Evolutionary conservation across 1,140 invertebrate genomes (phyloP), one percentile per base, ranked within the genome.

Genomic region (Schlechtendalia chinensis): DNA sequence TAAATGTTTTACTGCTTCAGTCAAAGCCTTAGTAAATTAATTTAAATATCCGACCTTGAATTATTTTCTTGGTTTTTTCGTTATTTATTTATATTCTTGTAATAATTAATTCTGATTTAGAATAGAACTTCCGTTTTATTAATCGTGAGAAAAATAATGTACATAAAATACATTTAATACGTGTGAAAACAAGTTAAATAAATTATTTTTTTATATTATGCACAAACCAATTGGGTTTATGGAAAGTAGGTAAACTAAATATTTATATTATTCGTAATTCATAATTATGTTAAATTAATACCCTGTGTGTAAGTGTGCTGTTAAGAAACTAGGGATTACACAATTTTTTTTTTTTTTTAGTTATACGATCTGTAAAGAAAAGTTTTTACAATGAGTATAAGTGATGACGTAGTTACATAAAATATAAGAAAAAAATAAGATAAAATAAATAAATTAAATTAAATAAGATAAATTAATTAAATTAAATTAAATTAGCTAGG

Each of bases 81-180:
- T 39, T 6, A 39, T 54, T 54, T 19, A 39, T 39, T 0, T 32
- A n/a, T 39, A 17, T 39, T 11, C 19, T 3, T 39, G 29, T 65
- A 39, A 39, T 65, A 65, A 65, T 65, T 65, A 65, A n/a, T n/a
- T 32, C 32, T 10, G 61, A 65, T 39, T 65, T 32, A 65, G 17
- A 65, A n/a, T 65, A n/a, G 17, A 65, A 65, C 61, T n/a, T 65
- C 61, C 65, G 65, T 69, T 69, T 16, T 45, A n/a, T 69, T 69
- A 47, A 47, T 24, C n/a, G n/a, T 69, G 65, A 47, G 65, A 69
- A 67, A 47, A 12, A 24, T 47, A 45, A 67, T 10, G 39, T 45
- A 39, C n/a, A n/a, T n/a, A n/a, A n/a, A n/a, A 67, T 67, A 67
- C 0, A 67, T 65, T 19, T 65, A 39, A 65, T 12, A 39, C 6